Evolutionary conservation across 2,888 invertebrate genomes (phyloP), one percentile per base, ranked within the genome.

Genomic region (Ichneumoninae sp.): DNA sequence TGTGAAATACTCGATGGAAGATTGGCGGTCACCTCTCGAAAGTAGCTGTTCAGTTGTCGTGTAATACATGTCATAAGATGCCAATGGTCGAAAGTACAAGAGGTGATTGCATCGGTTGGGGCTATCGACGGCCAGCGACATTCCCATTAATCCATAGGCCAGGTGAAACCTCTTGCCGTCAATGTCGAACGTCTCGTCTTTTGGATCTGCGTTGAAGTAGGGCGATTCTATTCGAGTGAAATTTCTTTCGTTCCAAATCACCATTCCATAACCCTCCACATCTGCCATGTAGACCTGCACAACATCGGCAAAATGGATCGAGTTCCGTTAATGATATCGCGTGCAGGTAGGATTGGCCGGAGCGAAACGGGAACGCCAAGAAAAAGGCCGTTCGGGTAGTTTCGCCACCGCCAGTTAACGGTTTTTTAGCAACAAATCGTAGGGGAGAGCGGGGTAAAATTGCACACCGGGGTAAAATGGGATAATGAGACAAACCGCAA

Each of bases 231-330:
- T 22, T 83, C 82, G 47, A 26, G 26, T n/a, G 60, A 73, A 26
- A 6, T 16, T 47, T 52, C 36, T 76, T 5, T 83, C 81, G 65
- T 88, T 68, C 69, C 81, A 86, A 5, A 87, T 54, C 13, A 90
- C 76, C 63, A 90, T 65, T 10, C 85, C 89, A 8, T 81, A 63
- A 16, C 89, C 90, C 13, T 78, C 78, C 5, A 63, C 65, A 13
- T 83, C 83, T n/a, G 83, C 83, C 83, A 83, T 83, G 22, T 79
- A 83, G 1, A 83, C 79, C 52, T 82, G 33, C 33, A 1, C 6
- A 33, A 33, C 0, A 50, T 22, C 33, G 10, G 10, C n/a, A 22
- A 8, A 54, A 54, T 54, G 22, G 8, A 19, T 19, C 7, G 54
- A n/a, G 19, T 22, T 8, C 19, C 8, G 19, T 54, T 8, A 19